Evolutionary conservation across 2,888 invertebrate genomes (phyloP).

Genomic region (Scaptomyza polygonia): DNA sequence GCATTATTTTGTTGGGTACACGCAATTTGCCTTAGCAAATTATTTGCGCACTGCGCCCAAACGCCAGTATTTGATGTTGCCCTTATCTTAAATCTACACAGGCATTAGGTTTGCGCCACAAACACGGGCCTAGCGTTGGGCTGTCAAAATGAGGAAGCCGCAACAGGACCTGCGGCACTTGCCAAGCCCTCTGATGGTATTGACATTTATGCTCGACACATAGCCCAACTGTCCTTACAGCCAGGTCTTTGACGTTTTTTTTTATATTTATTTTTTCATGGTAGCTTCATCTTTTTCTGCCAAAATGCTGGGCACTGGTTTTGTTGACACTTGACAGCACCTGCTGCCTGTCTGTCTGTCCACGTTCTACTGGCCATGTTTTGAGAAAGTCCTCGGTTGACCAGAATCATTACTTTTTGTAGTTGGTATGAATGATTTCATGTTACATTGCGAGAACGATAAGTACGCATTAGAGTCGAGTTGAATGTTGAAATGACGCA

Average conservation of each 20-base stretch:
- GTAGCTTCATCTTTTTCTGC: slow-evolving; percentile 45
- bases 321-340: slow-evolving; percentile 72
- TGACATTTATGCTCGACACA: slow-evolving; percentile 72
- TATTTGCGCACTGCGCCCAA: slow-evolving; percentile 47
- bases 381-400: slow-evolving; percentile 38
- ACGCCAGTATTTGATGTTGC: slow-evolving; percentile 62
- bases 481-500: slow-evolving; percentile 44
- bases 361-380: slow-evolving; percentile 36
- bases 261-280: slow-evolving; percentile 21
- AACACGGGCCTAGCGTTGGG: slow-evolving; percentile 44
- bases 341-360: slow-evolving; percentile 54
- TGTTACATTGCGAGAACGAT: slow-evolving; percentile 19
- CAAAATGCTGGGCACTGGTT: slow-evolving; percentile 40
- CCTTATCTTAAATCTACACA: slow-evolving; percentile 75
- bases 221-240: slow-evolving; percentile 14
- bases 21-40: slow-evolving; percentile 57
- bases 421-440: slow-evolving; percentile 23
- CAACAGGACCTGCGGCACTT: slow-evolving; percentile 56
- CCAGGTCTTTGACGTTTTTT: slow-evolving; percentile 6
- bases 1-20: slow-evolving; percentile 57
- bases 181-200: slow-evolving; percentile 61
- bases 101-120: slow-evolving; percentile 66
- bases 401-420: slow-evolving; percentile 13
- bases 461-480: slow-evolving; percentile 38
- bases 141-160: slow-evolving; percentile 47